phyloP scores from a whole-genome alignment of 2,888 invertebrate species.

The Luperina nickerlii region DNA sequence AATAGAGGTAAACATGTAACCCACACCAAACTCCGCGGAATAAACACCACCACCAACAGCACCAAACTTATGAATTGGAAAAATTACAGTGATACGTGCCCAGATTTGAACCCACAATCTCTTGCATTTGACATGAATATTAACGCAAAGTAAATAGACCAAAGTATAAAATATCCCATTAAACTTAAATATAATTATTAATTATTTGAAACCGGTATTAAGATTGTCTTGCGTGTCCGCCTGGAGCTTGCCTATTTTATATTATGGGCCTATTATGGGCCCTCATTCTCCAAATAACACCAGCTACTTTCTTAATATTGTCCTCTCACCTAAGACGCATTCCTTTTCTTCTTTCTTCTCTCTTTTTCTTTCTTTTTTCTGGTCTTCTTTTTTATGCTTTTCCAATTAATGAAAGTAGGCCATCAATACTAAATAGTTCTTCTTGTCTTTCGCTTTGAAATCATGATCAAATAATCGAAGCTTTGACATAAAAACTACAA shows the following conservation, averaged over 20 bases:
- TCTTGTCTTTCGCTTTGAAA: background rate
- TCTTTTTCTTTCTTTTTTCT: too few relatives aligned
- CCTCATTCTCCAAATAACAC: background rate
- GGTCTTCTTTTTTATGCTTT: too few relatives aligned
- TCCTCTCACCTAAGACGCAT: background rate
- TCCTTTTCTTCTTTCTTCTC: background rate
- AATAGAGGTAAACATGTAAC: too few relatives aligned
- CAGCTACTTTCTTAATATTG: background rate
- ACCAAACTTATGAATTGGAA: too few relatives aligned
- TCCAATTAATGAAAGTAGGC: background rate
- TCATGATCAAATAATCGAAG: background rate
- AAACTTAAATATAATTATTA: background rate
- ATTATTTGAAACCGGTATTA: background rate
- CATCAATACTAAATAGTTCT: background rate
- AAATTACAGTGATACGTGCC: too few relatives aligned
- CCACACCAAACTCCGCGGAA: too few relatives aligned
- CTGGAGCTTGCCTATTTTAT: background rate
- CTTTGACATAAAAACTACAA: background rate
- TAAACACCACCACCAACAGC: too few relatives aligned
- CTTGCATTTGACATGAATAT: background rate
- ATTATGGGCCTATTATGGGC: background rate
- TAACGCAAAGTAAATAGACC: background rate
- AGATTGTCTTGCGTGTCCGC: background rate
- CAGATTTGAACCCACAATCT: too few relatives aligned
- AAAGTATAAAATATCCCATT: background rate